Evolutionary conservation across 2,797 vertebrate species (phyloP).

Genomic region (Sandelia bainsii): DNA sequence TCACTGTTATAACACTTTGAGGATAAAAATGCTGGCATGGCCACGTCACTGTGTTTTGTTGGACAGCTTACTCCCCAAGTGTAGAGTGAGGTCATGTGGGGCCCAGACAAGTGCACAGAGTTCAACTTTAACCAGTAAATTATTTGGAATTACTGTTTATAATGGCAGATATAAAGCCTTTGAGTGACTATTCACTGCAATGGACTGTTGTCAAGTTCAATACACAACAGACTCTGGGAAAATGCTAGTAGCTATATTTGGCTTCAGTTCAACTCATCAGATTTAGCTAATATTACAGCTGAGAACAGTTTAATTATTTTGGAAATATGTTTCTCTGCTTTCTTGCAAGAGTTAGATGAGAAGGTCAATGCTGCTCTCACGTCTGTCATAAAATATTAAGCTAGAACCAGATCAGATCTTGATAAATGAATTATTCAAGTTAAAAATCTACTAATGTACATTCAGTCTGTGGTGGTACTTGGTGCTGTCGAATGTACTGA

Average conservation of each 20-base stretch:
- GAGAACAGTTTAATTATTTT: not conserved
- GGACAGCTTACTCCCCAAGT: conserved; percentile 56
- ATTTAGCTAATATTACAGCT: not conserved
- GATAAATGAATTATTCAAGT: too few relatives aligned
- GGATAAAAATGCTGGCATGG: conserved; percentile 44
- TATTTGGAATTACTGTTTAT: conserved; percentile 29
- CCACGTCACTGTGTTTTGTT: conserved; percentile 64
- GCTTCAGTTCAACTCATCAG: not conserved
- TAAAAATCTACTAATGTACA: too few relatives aligned
- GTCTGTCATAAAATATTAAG: too few relatives aligned
- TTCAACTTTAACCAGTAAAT: conserved; percentile 42
- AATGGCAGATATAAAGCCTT: not conserved
- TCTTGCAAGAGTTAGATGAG: not conserved
- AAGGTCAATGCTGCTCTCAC: too few relatives aligned
- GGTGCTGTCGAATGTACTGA: too few relatives aligned
- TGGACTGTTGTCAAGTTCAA: not conserved
- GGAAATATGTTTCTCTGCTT: not conserved
- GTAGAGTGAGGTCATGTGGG: conserved; percentile 40
- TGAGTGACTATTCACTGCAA: conserved; percentile 1
- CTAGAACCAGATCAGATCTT: too few relatives aligned
- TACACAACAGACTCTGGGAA: conserved; percentile 1
- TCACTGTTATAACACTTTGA: conserved; percentile 26
- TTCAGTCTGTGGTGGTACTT: too few relatives aligned
- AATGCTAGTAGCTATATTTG: not conserved
- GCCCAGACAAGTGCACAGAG: conserved; percentile 43